phyloP scores from a whole-genome alignment of 2,797 vertebrate genomes.

The Garrulus glandarius region DNA sequence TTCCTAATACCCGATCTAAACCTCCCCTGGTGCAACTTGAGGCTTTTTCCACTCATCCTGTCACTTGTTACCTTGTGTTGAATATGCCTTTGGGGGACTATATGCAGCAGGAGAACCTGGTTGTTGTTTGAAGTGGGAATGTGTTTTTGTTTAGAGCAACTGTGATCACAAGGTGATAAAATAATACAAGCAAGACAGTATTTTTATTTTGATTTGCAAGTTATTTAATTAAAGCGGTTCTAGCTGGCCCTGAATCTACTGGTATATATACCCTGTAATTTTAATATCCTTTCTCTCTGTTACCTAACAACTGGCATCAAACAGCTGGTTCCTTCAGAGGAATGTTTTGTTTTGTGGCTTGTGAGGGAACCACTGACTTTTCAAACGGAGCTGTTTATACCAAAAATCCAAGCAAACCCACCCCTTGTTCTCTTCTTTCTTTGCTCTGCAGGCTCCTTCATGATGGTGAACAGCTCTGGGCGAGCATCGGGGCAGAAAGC shows the following conservation, averaged over 20 bases:
- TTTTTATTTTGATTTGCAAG: neutral
- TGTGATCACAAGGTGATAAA: neutral
- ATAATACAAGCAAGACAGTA: neutral
- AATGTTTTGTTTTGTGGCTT: neutral
- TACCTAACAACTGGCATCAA: neutral
- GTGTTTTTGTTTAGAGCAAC: neutral
- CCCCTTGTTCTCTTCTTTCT: neutral
- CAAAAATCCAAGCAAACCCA: neutral
- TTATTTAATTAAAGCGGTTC: neutral
- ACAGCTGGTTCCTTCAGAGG: neutral
- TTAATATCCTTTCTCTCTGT: neutral
- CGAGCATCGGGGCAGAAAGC: constrained; percentile 93
- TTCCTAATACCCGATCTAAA: neutral
- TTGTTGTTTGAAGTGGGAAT: neutral
- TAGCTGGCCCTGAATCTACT: neutral
- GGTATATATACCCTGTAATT: neutral
- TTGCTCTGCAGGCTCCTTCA: constrained; percentile 86
- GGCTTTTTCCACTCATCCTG: neutral
- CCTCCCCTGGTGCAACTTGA: neutral
- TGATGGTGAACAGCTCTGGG: constrained; percentile 95
- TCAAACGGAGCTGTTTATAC: neutral
- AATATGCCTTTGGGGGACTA: neutral
- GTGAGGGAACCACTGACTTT: neutral
- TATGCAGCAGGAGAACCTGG: rapidly evolving
- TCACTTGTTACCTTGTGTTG: neutral